A percentile compares a stretch with the other conserved stretches of the same genome.
These are phyloP conservation scores for Ptyas mucosa DNA, from an alignment of 2,113 vertebrate genomes.

Conservation along the genomic window DNA sequence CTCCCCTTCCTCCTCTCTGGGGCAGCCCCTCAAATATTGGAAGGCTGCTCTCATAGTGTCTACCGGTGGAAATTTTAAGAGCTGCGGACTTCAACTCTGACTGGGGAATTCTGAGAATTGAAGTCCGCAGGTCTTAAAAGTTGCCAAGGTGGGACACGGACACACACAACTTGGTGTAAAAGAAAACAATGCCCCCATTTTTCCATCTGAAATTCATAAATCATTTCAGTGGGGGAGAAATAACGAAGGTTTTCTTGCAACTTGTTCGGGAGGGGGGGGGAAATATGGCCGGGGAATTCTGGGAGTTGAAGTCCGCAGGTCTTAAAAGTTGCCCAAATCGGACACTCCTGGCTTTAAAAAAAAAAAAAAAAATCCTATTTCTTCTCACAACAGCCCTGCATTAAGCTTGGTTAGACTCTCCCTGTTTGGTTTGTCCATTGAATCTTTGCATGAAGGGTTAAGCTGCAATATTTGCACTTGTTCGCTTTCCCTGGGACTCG, in stretches of 20 bases:
- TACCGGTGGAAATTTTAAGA: neutral
- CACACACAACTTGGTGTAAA: too few relatives aligned
- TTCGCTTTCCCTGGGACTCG: neutral
- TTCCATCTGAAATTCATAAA: too few relatives aligned
- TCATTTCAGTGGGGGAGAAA: too few relatives aligned
- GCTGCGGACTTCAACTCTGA: neutral
- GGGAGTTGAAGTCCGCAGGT: neutral
- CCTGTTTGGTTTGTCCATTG: neutral
- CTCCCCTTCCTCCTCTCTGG: too few relatives aligned
- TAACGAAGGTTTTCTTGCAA: too few relatives aligned
- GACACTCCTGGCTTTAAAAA: neutral
- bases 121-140: neutral
- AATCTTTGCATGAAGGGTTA: neutral
- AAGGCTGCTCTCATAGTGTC: too few relatives aligned
- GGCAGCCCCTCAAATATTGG: too few relatives aligned
- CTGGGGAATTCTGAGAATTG: neutral
- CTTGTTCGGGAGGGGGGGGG: too few relatives aligned
- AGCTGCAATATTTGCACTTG: neutral
- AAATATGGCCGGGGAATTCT: neutral
- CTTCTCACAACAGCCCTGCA: neutral
- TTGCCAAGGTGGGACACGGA: too few relatives aligned
- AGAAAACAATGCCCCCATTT: too few relatives aligned
- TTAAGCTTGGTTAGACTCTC: neutral
- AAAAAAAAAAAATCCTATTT: neutral
- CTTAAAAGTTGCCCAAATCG: neutral